Base-by-base conservation (phyloP, 2,113 vertebrate genomes). In the Monopterus albus region DNA sequence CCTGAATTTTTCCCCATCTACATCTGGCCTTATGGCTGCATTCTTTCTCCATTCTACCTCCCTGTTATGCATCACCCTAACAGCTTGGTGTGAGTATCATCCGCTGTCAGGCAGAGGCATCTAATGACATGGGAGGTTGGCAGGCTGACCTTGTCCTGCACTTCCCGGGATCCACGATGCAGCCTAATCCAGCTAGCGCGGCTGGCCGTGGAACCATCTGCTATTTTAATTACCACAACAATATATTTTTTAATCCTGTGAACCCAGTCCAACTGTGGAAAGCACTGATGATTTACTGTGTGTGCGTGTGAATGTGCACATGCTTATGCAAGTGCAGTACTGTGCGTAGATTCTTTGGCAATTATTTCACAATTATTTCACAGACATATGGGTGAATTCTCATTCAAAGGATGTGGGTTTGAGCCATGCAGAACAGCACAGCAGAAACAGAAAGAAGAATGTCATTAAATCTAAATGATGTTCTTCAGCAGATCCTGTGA, bases 211-310 rank as follows among this genome's bases (percentile, higher is more conserved):
- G 74, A 83, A 89, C 82, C 87, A 87, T 85, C 87, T 88, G 85
- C 79, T 80, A 26, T 83, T 84, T 87, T 88, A 81, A 88, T 89
- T 83, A 89, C 81, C 82, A 76, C 83, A 86, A 77, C 82, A 61
- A 87, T 79, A 70, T 81, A 72, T 88, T 90, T 88, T 90, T 88
- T 89, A 89, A 88, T 90, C 81, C 77, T 69, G 39, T 82, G 62
- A 79, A 81, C 76, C 74, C 75, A 85, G 72, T 82, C 79, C 70
- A 47, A 68, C 40, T 4, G 21, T 20, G 28, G 72, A 78, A 57
- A 59, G 53, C 57, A 36, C 38, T 7, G 45, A 46, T 68, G 51
- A 73, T 65, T 72, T 56, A 49, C 60, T 39, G 26, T 15, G n/a
- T 51, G 18, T 47, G 52, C 59, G n/a, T 51, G 43, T 23, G 26